Evolutionary conservation across 2,113 vertebrate species (phyloP).

Genomic region (Vidua macroura): DNA sequence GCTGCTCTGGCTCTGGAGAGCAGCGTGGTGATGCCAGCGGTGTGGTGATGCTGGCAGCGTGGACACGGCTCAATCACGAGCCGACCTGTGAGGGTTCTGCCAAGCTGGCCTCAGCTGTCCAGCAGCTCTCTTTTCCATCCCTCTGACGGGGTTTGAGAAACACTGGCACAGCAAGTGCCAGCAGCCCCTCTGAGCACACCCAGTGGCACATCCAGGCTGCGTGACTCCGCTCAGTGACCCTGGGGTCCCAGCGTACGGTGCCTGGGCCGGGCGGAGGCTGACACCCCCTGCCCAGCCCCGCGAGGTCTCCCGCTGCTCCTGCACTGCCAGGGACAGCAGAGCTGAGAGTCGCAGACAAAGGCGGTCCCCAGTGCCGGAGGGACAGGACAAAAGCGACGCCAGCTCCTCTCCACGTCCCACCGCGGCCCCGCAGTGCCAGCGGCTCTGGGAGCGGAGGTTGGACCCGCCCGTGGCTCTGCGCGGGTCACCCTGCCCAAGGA

Average conservation of each 20-base stretch:
- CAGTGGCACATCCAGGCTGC: rapidly evolving
- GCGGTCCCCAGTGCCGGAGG: neutral
- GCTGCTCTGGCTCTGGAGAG: neutral
- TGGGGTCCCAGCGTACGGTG: rapidly evolving
- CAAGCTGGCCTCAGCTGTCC: neutral
- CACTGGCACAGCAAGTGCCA: rapidly evolving
- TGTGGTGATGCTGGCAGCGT: rapidly evolving
- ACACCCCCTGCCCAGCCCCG: neutral
- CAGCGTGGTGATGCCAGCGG: neutral
- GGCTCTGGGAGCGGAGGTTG: rapidly evolving
- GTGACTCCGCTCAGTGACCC: neutral
- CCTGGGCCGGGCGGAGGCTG: rapidly evolving
- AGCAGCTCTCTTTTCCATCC: neutral
- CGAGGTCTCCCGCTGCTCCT: neutral
- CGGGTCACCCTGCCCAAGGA: neutral
- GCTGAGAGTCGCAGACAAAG: neutral
- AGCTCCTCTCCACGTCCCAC: neutral
- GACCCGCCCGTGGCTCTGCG: rapidly evolving
- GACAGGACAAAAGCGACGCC: neutral
- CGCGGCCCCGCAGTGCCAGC: rapidly evolving
- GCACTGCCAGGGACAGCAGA: neutral
- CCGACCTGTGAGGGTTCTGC: rapidly evolving
- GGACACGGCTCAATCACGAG: rapidly evolving
- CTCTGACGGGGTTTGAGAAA: neutral
- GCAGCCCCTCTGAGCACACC: rapidly evolving